Percentiles rank a stretch among this genome's conserved stretches.
Conservation (phyloP, 2,888 invertebrate genomes). For the Halictus ligatus region DNA sequence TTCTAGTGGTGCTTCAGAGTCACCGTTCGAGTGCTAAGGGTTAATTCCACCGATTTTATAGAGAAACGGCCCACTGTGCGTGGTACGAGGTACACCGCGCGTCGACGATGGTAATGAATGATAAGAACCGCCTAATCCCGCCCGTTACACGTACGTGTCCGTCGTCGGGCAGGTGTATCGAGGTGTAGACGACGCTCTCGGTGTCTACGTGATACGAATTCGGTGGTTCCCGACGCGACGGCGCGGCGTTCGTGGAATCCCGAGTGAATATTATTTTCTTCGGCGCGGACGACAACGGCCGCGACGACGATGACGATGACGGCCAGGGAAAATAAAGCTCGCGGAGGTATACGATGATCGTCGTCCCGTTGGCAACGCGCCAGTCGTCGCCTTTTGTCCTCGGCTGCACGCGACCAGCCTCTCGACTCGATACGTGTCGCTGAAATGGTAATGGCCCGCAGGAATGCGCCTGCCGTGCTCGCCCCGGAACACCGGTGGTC, state of each 20-base stretch:
- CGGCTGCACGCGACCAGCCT: constrained; percentile 57
- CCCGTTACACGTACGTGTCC: constrained; percentile 62
- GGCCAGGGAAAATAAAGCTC: constrained; percentile 15
- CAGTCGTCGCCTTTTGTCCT: constrained; percentile 57
- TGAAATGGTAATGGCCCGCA: constrained; percentile 50
- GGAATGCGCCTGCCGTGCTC: constrained; percentile 44
- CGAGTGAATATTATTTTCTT: constrained; percentile 60
- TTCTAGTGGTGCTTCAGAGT: too few relatives aligned
- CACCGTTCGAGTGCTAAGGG: too few relatives aligned
- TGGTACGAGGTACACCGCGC: not conserved
- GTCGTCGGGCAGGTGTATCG: constrained; percentile 74
- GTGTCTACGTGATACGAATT: constrained; percentile 77
- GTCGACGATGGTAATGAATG: not conserved
- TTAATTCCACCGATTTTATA: not conserved
- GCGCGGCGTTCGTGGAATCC: constrained; percentile 59
- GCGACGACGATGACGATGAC: not conserved
- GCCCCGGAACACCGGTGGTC: constrained; percentile 1
- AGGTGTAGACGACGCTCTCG: not conserved
- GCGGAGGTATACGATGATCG: constrained; percentile 27
- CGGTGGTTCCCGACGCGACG: constrained; percentile 57
- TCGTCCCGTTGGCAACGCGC: constrained; percentile 44
- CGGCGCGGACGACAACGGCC: not conserved
- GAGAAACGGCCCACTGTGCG: not conserved
- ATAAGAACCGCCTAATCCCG: constrained; percentile 22
- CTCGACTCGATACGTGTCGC: constrained; percentile 48